A percentile compares a stretch with the other conserved stretches of the same genome.
Evolutionary conservation across 2,797 vertebrate species (phyloP).

Genomic region (Sarcoramphus papa): DNA sequence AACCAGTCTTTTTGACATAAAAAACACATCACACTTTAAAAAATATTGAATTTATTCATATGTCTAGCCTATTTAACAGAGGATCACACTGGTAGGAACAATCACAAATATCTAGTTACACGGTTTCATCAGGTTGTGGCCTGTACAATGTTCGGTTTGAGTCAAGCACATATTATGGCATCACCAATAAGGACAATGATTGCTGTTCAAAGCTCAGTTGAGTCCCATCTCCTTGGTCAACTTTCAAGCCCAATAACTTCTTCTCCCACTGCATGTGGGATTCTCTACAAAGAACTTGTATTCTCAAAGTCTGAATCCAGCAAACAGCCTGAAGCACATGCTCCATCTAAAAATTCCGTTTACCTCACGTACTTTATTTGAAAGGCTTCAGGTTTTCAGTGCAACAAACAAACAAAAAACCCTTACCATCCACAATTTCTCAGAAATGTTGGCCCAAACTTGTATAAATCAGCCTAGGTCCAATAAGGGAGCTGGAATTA

Average conservation of each 20-base stretch:
- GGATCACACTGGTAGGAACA: not conserved
- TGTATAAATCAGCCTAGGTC: not conserved
- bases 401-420: not conserved
- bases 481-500: not conserved
- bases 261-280: not conserved
- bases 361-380: not conserved
- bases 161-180: not conserved
- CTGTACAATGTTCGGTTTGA: not conserved
- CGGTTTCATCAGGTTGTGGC: not conserved
- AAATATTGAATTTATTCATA: slow-evolving; percentile 49
- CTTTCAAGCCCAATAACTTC: not conserved
- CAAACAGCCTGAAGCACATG: not conserved
- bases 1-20: not conserved
- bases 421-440: not conserved
- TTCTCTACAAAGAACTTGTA: not conserved
- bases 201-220: not conserved
- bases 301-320: not conserved
- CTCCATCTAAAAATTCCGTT: not conserved
- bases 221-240: not conserved
- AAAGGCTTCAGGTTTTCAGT: not conserved
- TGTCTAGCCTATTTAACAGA: slow-evolving; percentile 17
- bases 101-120: not conserved
- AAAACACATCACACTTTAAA: not conserved
- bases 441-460: not conserved
- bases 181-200: not conserved